phyloP scores from a whole-genome alignment of 23 tunicate species.

The Diplosoma virens region DNA sequence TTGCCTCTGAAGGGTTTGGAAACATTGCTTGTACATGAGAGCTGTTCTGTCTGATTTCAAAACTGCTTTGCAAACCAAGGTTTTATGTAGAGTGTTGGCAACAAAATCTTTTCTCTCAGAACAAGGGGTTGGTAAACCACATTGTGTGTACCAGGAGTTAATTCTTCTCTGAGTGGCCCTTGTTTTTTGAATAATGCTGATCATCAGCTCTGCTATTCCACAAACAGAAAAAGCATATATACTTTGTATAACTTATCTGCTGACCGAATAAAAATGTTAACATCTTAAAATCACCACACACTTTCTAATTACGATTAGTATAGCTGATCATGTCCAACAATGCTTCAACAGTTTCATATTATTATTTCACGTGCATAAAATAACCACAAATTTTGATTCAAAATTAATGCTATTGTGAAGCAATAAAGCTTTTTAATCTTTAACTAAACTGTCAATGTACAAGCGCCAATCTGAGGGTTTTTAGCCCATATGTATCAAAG shows the following conservation, averaged over 20 bases:
- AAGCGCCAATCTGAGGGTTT: not conserved
- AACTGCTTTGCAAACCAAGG: not conserved
- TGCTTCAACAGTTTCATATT: not conserved
- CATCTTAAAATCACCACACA: constrained; percentile 15
- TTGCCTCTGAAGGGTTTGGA: not conserved
- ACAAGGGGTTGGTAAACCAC: constrained; percentile 7
- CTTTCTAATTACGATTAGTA: not conserved
- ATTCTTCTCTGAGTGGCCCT: constrained; percentile 9
- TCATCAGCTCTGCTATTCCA: too few relatives aligned
- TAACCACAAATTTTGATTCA: not conserved
- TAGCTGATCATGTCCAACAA: constrained; percentile 17
- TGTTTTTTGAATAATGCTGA: constrained; percentile 7
- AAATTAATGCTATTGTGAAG: not conserved
- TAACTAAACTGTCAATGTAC: not conserved
- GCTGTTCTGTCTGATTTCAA: not conserved
- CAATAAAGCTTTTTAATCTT: not conserved
- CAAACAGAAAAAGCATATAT: too few relatives aligned
- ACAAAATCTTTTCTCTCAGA: constrained; percentile 6
- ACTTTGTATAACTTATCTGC: not conserved
- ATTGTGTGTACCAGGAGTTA: constrained; percentile 17
- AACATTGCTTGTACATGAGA: not conserved
- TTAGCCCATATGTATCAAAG: not conserved
- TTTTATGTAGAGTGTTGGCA: constrained; percentile 5
- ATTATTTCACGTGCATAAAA: constrained; percentile 1
- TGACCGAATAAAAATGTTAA: not conserved